Conservation (phyloP, 2,797 vertebrate genomes). For the Molossus alvarezi region DNA sequence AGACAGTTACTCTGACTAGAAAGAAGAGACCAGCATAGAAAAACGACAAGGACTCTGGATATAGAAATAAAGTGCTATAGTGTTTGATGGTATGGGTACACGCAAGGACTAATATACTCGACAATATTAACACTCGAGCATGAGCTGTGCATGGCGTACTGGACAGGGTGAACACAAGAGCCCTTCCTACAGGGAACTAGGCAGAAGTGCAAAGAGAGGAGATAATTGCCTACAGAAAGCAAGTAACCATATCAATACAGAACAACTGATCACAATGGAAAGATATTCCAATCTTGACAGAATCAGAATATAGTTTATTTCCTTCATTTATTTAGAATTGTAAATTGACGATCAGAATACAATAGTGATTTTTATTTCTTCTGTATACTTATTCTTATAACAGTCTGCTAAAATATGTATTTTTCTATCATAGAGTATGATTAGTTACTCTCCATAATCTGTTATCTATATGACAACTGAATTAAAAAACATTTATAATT, state of each 20-base stretch:
- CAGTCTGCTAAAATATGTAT: not conserved
- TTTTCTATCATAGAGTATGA: not conserved
- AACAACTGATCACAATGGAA: not conserved
- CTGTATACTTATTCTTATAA: not conserved
- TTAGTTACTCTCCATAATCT: not conserved
- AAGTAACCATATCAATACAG: not conserved
- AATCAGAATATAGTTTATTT: not conserved
- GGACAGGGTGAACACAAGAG: not conserved
- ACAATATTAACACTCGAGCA: not conserved
- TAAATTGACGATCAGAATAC: not conserved
- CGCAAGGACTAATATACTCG: not conserved
- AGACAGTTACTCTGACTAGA: not conserved
- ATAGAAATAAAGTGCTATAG: not conserved
- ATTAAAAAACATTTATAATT: not conserved
- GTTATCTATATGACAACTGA: not conserved
- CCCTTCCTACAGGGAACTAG: not conserved
- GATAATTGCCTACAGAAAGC: not conserved
- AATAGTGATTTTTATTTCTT: not conserved
- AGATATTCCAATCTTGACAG: not conserved
- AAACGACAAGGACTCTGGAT: not conserved
- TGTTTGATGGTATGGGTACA: not conserved
- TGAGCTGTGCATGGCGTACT: not conserved
- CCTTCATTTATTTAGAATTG: slow-evolving; percentile 14
- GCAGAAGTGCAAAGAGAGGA: not conserved
- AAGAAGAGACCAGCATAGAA: not conserved